Percentiles rank a stretch among this genome's conserved stretches.
phyloP scores from a whole-genome alignment of 2,113 vertebrate genomes.

The Zootoca vivipara region DNA sequence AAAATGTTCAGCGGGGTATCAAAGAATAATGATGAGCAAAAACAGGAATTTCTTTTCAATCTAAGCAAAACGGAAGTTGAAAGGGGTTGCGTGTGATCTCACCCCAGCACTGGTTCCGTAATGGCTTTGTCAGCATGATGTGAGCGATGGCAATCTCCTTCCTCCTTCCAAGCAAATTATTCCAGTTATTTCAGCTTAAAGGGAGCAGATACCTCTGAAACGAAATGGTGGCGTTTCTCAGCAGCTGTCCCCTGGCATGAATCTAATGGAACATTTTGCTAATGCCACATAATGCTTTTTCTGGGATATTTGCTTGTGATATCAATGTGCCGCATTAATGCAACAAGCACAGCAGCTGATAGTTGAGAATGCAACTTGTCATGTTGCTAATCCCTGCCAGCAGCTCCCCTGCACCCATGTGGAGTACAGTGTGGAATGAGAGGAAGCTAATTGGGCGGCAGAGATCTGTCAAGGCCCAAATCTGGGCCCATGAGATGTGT shows the following conservation, averaged over 20 bases:
- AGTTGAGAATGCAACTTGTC: background rate
- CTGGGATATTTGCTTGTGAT: background rate
- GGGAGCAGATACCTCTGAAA: background rate
- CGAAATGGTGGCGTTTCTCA: too few relatives aligned
- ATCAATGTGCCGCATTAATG: background rate
- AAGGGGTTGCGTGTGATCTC: background rate
- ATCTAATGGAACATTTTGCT: constrained; percentile 9
- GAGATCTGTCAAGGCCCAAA: background rate
- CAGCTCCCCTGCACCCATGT: background rate
- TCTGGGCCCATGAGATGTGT: too few relatives aligned
- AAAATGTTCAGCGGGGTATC: too few relatives aligned
- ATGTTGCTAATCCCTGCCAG: background rate
- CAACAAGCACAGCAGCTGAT: background rate
- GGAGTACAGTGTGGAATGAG: background rate
- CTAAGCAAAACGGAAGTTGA: background rate
- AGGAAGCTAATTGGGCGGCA: background rate
- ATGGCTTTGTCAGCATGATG: too few relatives aligned
- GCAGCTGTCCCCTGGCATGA: constrained; percentile 2
- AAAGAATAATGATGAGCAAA: background rate
- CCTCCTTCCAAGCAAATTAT: background rate
- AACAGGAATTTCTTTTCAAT: background rate
- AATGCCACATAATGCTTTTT: constrained; percentile 17
- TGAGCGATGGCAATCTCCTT: background rate
- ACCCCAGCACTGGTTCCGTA: too few relatives aligned
- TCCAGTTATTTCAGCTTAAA: background rate